These are phyloP conservation scores for Scopus umbretta DNA, from an alignment of 2,113 vertebrate genomes.

Conservation along the genomic window DNA sequence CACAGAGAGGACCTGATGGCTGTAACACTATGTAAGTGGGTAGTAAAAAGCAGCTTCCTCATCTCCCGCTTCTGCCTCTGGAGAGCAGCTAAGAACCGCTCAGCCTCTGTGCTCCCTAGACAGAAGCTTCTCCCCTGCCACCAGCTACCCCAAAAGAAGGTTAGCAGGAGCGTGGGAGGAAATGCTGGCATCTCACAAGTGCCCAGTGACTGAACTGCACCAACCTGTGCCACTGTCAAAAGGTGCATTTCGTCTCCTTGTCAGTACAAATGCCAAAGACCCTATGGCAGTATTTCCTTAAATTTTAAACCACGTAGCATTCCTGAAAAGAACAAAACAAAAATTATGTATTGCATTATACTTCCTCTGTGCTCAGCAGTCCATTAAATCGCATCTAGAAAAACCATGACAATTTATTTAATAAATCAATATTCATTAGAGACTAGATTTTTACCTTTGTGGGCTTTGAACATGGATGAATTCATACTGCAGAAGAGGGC, in stretches of 20 bases:
- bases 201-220: not conserved
- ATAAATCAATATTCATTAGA: not conserved
- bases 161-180: not conserved
- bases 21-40: not conserved
- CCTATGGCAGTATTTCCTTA: not conserved
- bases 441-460: not conserved
- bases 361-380: not conserved
- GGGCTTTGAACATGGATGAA: not conserved
- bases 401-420: not conserved
- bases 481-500: not conserved
- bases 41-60: not conserved
- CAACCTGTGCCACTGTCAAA: not conserved
- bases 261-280: not conserved
- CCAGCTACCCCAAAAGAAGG: too few relatives aligned
- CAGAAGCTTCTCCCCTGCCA: not conserved
- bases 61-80: not conserved
- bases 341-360: rapidly evolving
- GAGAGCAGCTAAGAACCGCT: not conserved
- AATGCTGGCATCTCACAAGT: not conserved
- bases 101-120: not conserved
- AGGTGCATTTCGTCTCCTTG: not conserved
- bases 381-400: not conserved
- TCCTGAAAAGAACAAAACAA: not conserved
- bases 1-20: not conserved
- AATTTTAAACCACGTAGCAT: not conserved